phyloP scores from a whole-genome alignment of 2,888 invertebrate genomes.

The Lithophane leautieri region DNA sequence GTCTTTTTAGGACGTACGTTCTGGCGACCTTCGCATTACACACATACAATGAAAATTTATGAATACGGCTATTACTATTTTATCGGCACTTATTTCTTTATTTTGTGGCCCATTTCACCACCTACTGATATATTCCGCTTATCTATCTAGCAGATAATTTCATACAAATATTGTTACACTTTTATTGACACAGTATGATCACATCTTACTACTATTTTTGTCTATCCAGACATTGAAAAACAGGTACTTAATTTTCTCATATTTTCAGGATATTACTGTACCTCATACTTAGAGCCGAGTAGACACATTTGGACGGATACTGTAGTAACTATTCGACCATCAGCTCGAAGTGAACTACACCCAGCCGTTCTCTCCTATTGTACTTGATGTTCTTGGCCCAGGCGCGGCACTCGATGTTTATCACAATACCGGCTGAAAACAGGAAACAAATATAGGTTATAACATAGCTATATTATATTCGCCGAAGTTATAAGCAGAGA shows the following conservation, averaged over 20 bases:
- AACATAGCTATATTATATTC: neutral
- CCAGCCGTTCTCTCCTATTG: constrained; percentile 91
- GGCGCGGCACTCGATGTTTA: constrained; percentile 95
- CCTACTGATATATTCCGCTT: neutral
- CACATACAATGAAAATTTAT: neutral
- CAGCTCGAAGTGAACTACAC: constrained; percentile 91
- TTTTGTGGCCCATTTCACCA: neutral
- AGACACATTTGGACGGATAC: constrained; percentile 41
- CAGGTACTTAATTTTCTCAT: neutral
- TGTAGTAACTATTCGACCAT: constrained; percentile 86
- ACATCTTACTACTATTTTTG: neutral
- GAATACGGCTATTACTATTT: too few relatives aligned
- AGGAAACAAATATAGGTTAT: neutral
- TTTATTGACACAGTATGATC: neutral
- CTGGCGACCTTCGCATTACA: neutral
- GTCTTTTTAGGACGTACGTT: neutral
- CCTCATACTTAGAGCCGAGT: constrained; percentile 15
- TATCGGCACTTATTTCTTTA: neutral
- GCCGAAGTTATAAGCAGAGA: neutral
- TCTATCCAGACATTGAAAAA: neutral
- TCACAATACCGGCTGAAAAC: constrained; percentile 90
- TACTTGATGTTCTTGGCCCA: constrained; percentile 97
- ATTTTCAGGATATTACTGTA: constrained; percentile 25
- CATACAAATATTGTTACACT: neutral
- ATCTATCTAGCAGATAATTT: neutral